Evolutionary conservation across 1,140 invertebrate species (phyloP), one percentile per base, ranked within the genome.

Genomic region (Drusus annulatus): DNA sequence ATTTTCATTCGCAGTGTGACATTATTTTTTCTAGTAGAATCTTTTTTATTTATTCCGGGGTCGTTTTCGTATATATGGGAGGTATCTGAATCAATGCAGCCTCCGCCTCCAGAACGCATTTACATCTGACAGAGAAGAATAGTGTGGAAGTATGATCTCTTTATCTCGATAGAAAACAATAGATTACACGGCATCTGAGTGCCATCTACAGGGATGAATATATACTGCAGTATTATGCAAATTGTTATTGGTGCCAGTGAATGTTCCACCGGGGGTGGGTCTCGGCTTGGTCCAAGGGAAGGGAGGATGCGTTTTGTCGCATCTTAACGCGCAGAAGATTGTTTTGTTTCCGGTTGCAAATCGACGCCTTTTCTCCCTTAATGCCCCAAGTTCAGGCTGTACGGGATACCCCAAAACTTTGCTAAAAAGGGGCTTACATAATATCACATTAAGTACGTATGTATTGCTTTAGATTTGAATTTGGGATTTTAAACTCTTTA

Each of bases 291-390:
- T 54, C 25, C 31, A 52, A 16, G 77, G 77, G 54, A 25, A 17
- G 76, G 71, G 31, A 80, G 56, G 60, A 81, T 81, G 80, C 80
- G 76, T 81, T 81, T 81, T 81, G 80, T 81, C 76, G 80, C 80
- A 81, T 79, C 69, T 78, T 56, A n/a, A 45, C 63, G 62, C 31
- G 19, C 45, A 13, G 28, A 54, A 54, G 69, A 74, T 25, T 54
- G 75, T 17, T 54, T 17, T 45, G 54, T 19, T 79, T 78, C 76
- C 75, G 76, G 74, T 76, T 51, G 74, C 74, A 62, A 76, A 62
- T 56, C 73, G 73, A 17, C 21, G 45, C 69, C 23, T 15, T 69
- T 69, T 45, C 36, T 13, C 36, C 10, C 36, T 45, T 45, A 45
- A 45, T 45, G 36, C 36, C 7, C 10, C 13, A 45, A 45, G 8